Conservation (phyloP, 2,113 vertebrate species). For the Dissostichus mawsoni region DNA sequence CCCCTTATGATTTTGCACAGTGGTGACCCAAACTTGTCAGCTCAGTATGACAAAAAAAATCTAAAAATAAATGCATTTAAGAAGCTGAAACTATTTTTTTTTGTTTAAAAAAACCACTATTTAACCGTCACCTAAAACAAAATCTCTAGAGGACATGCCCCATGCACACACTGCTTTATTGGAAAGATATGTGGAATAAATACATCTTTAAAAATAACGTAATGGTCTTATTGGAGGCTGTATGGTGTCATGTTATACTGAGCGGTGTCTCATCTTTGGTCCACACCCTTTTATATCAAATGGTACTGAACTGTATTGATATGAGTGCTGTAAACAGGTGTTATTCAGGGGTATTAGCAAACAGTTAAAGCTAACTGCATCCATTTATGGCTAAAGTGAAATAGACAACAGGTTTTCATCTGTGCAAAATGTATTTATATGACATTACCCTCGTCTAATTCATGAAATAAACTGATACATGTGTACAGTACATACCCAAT, state of each 20-base stretch:
- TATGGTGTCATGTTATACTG: not conserved
- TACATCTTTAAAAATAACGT: too few relatives aligned
- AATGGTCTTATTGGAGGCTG: not conserved
- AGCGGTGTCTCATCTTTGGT: not conserved
- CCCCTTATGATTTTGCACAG: not conserved
- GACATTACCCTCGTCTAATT: too few relatives aligned
- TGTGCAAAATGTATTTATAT: not conserved
- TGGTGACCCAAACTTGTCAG: too few relatives aligned
- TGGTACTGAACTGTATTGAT: not conserved
- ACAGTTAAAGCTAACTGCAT: not conserved
- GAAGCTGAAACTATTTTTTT: not conserved
- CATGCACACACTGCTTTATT: too few relatives aligned
- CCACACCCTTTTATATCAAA: not conserved
- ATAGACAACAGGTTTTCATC: not conserved
- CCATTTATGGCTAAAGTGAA: not conserved
- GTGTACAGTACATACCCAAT: not conserved
- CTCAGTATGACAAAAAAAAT: not conserved
- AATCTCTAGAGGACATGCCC: too few relatives aligned
- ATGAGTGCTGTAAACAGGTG: not conserved
- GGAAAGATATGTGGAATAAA: too few relatives aligned
- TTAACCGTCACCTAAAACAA: too few relatives aligned
- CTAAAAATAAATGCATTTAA: not conserved
- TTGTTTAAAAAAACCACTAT: too few relatives aligned
- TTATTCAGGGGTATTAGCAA: not conserved
- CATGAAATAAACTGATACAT: too few relatives aligned